Evolutionary conservation across 2,888 invertebrate species (phyloP).

Genomic region (Leptopilina syphax): DNA sequence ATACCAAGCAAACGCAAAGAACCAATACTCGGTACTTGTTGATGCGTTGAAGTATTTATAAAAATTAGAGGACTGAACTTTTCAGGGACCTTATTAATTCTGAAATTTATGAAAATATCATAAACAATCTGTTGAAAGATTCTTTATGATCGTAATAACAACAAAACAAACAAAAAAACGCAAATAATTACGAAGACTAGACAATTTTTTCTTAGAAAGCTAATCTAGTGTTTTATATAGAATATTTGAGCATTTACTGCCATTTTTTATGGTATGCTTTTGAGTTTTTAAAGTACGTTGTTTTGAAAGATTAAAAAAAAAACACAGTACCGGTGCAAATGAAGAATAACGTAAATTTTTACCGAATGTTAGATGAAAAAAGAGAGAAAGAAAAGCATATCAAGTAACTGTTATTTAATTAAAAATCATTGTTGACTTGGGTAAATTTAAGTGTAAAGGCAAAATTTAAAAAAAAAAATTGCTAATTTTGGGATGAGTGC

Average conservation of each 20-base stretch:
- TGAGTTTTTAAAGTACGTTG: conserved; percentile 55
- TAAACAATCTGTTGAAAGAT: conserved; percentile 37
- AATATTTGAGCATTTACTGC: conserved; percentile 66
- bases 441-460: conserved; percentile 61
- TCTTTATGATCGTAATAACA: conserved; percentile 33
- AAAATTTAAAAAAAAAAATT: conserved; percentile 53
- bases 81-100: conserved; percentile 51
- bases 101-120: conserved; percentile 12
- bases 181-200: conserved; percentile 49
- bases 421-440: conserved; percentile 70
- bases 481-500: conserved; percentile 71
- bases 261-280: conserved; percentile 67
- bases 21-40: conserved; percentile 68
- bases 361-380: conserved; percentile 52
- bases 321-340: conserved; percentile 50
- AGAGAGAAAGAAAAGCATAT: conserved; percentile 67
- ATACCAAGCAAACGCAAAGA: conserved; percentile 60
- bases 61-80: conserved; percentile 56
- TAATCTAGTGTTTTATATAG: conserved; percentile 59
- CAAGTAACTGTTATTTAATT: conserved; percentile 72
- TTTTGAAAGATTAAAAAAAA: conserved; percentile 7
- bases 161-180: background rate
- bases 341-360: conserved; percentile 55
- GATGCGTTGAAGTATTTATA: conserved; percentile 66
- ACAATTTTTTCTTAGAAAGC: conserved; percentile 58